Evolutionary conservation across 2,113 vertebrate species (phyloP).

Genomic region (Semnornis frantzii): DNA sequence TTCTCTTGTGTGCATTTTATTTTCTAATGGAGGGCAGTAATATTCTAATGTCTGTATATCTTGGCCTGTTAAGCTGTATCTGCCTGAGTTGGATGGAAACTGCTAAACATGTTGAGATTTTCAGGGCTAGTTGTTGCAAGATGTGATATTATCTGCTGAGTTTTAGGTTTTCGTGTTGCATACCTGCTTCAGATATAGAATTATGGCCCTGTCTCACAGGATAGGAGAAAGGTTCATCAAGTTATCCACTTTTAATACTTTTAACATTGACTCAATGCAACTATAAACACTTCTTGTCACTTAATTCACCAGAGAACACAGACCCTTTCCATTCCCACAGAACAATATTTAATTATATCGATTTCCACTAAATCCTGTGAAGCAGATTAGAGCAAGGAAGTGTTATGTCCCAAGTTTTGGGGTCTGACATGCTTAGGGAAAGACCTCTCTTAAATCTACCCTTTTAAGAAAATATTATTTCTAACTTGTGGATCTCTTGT

Average conservation of each 20-base stretch:
- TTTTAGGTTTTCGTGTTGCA: neutral
- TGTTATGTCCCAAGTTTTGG: too few species aligned
- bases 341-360: neutral
- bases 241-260: neutral
- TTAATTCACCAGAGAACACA: neutral
- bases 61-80: neutral
- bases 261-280: neutral
- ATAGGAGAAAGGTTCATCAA: neutral
- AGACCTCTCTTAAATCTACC: too few species aligned
- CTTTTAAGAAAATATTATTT: too few species aligned
- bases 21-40: neutral
- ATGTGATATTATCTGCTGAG: neutral
- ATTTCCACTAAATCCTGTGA: neutral
- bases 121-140: neutral
- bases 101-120: neutral
- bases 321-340: neutral
- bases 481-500: too few species aligned
- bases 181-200: neutral
- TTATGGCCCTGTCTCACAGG: neutral
- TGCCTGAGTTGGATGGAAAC: neutral
- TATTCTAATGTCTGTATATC: neutral
- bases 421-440: too few species aligned
- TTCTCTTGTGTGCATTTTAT: neutral
- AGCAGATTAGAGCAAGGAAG: neutral
- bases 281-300: neutral